Evolutionary conservation across 2,113 vertebrate genomes (phyloP).

Genomic region (Grus americana): DNA sequence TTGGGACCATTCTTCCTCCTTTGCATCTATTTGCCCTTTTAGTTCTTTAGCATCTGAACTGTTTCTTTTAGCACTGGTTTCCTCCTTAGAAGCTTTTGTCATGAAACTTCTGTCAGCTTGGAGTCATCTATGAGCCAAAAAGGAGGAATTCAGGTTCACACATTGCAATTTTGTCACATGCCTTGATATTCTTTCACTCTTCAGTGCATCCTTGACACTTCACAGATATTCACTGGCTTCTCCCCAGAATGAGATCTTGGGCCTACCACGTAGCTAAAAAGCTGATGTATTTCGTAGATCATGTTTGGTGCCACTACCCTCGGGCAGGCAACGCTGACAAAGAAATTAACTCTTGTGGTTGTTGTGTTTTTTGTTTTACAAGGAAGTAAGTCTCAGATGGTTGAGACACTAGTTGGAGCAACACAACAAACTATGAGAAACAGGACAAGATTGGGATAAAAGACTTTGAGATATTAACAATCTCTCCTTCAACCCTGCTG

Average conservation of each 20-base stretch:
- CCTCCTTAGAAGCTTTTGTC: not conserved
- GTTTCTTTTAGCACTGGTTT: not conserved
- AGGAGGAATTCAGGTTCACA: not conserved
- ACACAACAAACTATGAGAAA: not conserved
- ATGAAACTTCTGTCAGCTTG: not conserved
- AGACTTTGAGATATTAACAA: not conserved
- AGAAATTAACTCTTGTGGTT: not conserved
- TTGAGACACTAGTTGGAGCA: not conserved
- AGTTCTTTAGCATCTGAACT: not conserved
- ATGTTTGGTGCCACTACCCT: not conserved
- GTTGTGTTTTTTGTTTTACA: not conserved
- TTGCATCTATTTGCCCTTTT: not conserved
- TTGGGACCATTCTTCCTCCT: not conserved
- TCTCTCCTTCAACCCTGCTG: not conserved
- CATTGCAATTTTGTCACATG: not conserved
- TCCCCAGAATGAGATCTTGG: not conserved
- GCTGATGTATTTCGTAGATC: not conserved
- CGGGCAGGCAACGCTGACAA: fast-evolving
- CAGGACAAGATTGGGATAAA: not conserved
- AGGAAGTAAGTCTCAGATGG: not conserved
- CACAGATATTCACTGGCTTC: not conserved
- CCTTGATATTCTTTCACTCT: not conserved
- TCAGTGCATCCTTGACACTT: not conserved
- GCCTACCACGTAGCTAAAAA: not conserved
- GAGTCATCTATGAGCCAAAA: not conserved